Evolutionary conservation across 1,140 invertebrate species (phyloP), one percentile per base, ranked within the genome.

Genomic region (Pseudomyrmex dendroicus): DNA sequence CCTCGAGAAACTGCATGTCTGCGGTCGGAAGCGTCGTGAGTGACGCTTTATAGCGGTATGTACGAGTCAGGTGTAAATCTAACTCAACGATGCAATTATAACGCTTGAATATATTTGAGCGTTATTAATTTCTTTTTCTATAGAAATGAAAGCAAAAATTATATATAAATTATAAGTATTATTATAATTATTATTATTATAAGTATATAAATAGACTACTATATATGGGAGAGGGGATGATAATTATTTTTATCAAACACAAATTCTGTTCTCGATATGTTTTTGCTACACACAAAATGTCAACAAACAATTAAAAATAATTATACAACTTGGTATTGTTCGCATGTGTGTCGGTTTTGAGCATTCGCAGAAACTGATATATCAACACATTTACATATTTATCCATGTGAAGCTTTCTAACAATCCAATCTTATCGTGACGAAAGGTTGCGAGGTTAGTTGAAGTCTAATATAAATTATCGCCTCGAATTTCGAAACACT

Each of bases 351-450:
- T 67, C 73, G 73, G 56, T 52, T 77, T 73, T 78, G 85, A 50
- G 72, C 78, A 61, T 89, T 86, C 88, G 86, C 88, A 78, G 59
- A n/a, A 68, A 46, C 86, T 83, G 78, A 83, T 89, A 86, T 82
- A 35, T 73, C 86, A 56, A 80, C 85, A 86, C 35, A 35, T 84
- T 89, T 82, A 82, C 76, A 83, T 84, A 89, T 89, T 76, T 77
- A 77, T 83, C 67, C 82, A 35, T 86, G 77, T 89, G 86, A 74
- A 84, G 82, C 52, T 57, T 76, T 54, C 84, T 87, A 88, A 90
- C 86, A 86, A 89, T 89, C 90, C 88, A 88, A 89, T 91, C 89
- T 91, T 90, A 91, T 91, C 90, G 90, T 82, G 80, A 83, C 86
- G 84, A 89, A 86, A 74, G 77, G 10, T 82, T 61, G 73, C 63